Percentiles rank a stretch among this genome's conserved stretches.
phyloP scores from a whole-genome alignment of 2,797 vertebrate genomes.

The Clarias fuscus region DNA sequence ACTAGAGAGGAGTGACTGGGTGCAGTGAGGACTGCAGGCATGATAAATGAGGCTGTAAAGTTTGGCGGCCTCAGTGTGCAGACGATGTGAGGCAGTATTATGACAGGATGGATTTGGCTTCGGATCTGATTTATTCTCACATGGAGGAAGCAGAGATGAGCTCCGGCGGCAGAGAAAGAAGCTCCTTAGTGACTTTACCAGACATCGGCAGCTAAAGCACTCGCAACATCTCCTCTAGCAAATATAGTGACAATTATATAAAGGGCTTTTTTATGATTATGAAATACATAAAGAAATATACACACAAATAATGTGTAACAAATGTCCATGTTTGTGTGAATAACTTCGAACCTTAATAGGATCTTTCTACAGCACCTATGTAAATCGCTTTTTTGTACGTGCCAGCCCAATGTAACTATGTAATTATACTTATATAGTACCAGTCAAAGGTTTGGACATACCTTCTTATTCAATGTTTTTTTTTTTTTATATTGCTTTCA shows the following conservation, averaged over 20 bases:
- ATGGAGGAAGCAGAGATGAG: slow-evolving; percentile 29
- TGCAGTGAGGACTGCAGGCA: slow-evolving; percentile 36
- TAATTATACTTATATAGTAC: too few relatives aligned
- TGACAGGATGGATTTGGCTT: slow-evolving; percentile 39
- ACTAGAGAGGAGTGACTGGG: slow-evolving; percentile 21
- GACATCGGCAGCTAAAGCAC: not conserved
- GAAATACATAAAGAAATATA: not conserved
- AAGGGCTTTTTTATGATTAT: not conserved
- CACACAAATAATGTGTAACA: not conserved
- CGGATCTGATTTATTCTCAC: slow-evolving; percentile 46
- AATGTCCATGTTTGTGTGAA: too few relatives aligned
- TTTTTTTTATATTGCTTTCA: too few relatives aligned
- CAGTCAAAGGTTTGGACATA: too few relatives aligned
- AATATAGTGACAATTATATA: not conserved
- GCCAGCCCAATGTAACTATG: too few relatives aligned
- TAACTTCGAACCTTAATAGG: too few relatives aligned
- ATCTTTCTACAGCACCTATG: too few relatives aligned
- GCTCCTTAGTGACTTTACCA: slow-evolving; percentile 13
- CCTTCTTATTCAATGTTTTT: too few relatives aligned
- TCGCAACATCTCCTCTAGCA: not conserved
- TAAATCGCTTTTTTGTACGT: too few relatives aligned
- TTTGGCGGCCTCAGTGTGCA: slow-evolving; percentile 27
- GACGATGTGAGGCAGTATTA: slow-evolving; percentile 21
- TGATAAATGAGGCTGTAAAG: slow-evolving; percentile 46
- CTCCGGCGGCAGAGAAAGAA: slow-evolving; percentile 8